Evolutionary conservation across 2,888 invertebrate genomes (phyloP).

Genomic region (Sphaerophoria rueppellii): DNA sequence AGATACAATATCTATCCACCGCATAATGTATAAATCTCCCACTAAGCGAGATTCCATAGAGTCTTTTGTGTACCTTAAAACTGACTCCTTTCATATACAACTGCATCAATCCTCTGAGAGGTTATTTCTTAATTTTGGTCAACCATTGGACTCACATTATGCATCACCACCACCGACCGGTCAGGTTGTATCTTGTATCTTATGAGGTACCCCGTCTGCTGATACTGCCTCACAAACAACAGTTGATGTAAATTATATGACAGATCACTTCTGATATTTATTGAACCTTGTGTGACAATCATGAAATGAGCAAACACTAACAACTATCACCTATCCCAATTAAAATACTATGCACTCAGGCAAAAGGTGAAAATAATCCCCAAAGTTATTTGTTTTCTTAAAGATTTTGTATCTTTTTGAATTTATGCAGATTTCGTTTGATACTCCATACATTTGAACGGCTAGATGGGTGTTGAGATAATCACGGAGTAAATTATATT

Average conservation of each 20-base stretch:
- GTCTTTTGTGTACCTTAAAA: conserved; percentile 39
- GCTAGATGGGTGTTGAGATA: conserved; percentile 51
- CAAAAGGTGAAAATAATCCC: conserved; percentile 61
- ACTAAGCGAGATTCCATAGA: conserved; percentile 32
- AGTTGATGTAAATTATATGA: conserved; percentile 54
- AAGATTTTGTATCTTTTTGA: conserved; percentile 7
- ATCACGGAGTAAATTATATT: conserved; percentile 46
- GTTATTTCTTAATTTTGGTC: conserved; percentile 71
- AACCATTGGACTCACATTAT: conserved; percentile 32
- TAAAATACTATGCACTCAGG: conserved; percentile 47
- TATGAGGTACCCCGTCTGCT: background rate
- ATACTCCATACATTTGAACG: background rate
- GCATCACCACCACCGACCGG: background rate
- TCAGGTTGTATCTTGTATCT: background rate
- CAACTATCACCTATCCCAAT: conserved; percentile 39
- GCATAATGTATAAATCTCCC: conserved; percentile 26
- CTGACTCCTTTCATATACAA: conserved; percentile 22
- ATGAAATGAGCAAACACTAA: conserved; percentile 39
- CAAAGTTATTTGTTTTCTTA: conserved; percentile 46
- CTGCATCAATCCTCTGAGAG: conserved; percentile 59
- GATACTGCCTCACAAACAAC: too few relatives aligned
- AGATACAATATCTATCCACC: conserved; percentile 45
- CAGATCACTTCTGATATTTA: conserved; percentile 60
- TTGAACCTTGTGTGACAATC: conserved; percentile 36
- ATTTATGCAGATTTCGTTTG: conserved; percentile 3